Evolutionary conservation across 2,888 invertebrate species (phyloP).

Genomic region (Vannuccia rotundouncinata): DNA sequence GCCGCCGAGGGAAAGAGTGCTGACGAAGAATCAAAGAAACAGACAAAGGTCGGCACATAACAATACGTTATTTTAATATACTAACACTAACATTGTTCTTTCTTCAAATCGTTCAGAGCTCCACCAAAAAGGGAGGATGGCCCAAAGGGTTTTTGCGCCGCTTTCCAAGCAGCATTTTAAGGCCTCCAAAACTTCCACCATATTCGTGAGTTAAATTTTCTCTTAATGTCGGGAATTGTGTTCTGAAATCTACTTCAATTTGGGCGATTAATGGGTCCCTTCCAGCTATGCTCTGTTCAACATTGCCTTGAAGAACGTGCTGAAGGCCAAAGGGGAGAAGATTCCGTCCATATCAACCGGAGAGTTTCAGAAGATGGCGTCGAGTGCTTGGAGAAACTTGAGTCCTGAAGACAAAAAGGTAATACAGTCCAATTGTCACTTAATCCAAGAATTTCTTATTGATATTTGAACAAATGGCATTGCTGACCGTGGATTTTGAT

Average conservation of each 20-base stretch:
- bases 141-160: not conserved
- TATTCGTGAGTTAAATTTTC: not conserved
- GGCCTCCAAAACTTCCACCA: not conserved
- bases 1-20: too few species aligned
- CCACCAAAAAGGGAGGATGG: not conserved
- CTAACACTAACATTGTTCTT: too few species aligned
- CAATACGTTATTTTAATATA: too few species aligned
- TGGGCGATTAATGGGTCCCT: too few species aligned
- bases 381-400: not conserved
- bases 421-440: not conserved
- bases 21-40: too few species aligned
- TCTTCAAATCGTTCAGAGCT: too few species aligned
- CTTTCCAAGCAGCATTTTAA: not conserved
- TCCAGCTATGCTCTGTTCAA: not conserved
- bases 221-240: not conserved
- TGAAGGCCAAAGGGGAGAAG: not conserved
- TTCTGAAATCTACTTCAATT: not conserved
- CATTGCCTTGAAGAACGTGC: not conserved
- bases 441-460: too few species aligned
- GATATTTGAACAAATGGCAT: too few species aligned
- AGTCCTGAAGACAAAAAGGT: not conserved
- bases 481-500: too few species aligned
- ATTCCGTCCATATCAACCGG: not conserved
- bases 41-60: too few species aligned
- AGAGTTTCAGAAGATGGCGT: not conserved